Evolutionary conservation across 2,888 invertebrate genomes (phyloP).

Genomic region (Pandemis corylana): DNA sequence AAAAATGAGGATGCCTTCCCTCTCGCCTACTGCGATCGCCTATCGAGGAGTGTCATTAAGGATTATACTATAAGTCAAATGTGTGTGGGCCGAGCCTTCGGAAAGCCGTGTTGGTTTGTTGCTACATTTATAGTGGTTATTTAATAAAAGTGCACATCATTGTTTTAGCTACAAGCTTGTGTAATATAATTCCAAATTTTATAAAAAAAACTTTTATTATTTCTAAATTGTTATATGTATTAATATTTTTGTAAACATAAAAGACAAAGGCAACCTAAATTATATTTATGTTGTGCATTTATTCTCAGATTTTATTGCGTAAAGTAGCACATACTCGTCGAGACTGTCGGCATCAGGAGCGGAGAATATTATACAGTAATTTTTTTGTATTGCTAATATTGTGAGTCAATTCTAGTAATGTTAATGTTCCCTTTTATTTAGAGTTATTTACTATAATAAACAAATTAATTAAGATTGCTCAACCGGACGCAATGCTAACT

Average conservation of each 20-base stretch:
- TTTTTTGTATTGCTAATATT: constrained; percentile 79
- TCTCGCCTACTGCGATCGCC: constrained; percentile 49
- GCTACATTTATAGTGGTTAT: constrained; percentile 75
- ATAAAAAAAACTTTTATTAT: constrained; percentile 75
- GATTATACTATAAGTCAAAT: constrained; percentile 57
- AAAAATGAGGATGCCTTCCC: constrained; percentile 8
- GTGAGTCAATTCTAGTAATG: constrained; percentile 84
- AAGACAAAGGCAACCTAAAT: constrained; percentile 83
- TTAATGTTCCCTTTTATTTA: constrained; percentile 81
- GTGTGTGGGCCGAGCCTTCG: constrained; percentile 53
- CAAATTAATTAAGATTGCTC: constrained; percentile 83
- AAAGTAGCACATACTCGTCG: constrained; percentile 77
- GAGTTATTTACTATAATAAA: constrained; percentile 79
- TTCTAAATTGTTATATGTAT: constrained; percentile 80
- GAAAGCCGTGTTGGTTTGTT: constrained; percentile 81
- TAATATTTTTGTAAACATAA: constrained; percentile 81
- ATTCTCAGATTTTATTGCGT: constrained; percentile 78
- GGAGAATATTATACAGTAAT: constrained; percentile 55
- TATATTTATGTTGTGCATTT: constrained; percentile 84
- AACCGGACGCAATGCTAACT: constrained; percentile 82
- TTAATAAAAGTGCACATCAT: constrained; percentile 71
- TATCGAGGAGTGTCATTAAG: constrained; percentile 58
- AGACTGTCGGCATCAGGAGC: constrained; percentile 75
- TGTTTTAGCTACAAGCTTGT: constrained; percentile 82
- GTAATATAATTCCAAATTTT: constrained; percentile 84